A percentile compares a stretch with the other conserved stretches of the same genome.
Conservation (phyloP, 2,113 vertebrate species). For the Formicarius rufipectus region DNA sequence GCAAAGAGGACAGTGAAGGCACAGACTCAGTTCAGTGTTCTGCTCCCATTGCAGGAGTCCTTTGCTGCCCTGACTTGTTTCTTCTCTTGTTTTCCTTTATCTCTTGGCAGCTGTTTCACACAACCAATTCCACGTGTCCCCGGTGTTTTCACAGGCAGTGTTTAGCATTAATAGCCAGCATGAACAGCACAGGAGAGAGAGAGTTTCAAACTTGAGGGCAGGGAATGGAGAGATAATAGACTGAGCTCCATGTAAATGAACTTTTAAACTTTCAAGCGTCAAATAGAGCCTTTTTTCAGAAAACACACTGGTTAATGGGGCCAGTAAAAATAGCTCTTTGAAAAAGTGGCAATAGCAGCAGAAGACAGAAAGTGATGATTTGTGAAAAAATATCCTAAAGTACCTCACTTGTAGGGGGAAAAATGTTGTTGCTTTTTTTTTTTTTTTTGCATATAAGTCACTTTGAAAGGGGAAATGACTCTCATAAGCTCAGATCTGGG, state of each 20-base stretch:
- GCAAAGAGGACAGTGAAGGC: not conserved
- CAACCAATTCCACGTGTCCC: not conserved
- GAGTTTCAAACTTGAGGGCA: not conserved
- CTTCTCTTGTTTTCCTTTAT: not conserved
- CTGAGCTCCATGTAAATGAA: not conserved
- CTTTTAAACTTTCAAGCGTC: not conserved
- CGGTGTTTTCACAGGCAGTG: not conserved
- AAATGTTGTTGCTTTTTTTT: no score
- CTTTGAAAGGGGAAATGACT: not conserved
- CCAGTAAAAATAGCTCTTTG: not conserved
- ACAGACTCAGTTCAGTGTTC: not conserved
- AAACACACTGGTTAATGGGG: not conserved
- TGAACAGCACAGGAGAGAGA: not conserved
- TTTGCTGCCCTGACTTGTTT: not conserved
- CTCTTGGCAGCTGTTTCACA: not conserved
- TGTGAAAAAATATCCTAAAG: not conserved
- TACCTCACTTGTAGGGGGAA: not conserved
- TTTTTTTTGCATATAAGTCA: not conserved
- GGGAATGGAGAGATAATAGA: not conserved
- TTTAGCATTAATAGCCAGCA: not conserved
- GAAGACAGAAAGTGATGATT: not conserved
- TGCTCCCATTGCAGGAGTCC: not conserved
- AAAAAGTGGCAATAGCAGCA: not conserved
- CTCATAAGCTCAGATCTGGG: not conserved
- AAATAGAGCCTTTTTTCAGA: not conserved